Evolutionary conservation across 2,797 vertebrate species (phyloP).

Genomic region (Arnoldichthys spilopterus): DNA sequence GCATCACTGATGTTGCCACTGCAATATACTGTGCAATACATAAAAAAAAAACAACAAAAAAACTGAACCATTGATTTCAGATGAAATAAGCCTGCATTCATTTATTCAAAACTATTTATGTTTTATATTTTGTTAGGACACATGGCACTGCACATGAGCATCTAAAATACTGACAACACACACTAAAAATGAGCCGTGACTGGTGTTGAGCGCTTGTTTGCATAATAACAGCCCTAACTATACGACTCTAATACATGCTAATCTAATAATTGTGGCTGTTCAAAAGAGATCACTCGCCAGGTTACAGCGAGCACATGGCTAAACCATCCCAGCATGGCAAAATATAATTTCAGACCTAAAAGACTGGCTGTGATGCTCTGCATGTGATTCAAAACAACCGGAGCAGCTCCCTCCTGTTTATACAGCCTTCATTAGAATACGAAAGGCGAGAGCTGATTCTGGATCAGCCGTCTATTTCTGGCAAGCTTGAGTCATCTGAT

Average conservation of each 20-base stretch:
- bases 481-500: constrained; percentile 12
- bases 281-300: neutral
- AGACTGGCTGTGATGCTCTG: neutral
- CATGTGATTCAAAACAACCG: neutral
- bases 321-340: neutral
- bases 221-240: neutral
- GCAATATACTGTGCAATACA: too few relatives aligned
- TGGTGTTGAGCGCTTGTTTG: too few relatives aligned
- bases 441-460: neutral
- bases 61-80: too few relatives aligned
- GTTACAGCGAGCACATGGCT: neutral
- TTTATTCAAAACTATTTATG: too few relatives aligned
- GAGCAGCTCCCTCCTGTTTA: neutral
- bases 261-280: neutral
- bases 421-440: neutral
- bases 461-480: constrained; percentile 20
- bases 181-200: too few relatives aligned
- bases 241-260: neutral
- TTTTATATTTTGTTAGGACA: too few relatives aligned
- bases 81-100: too few relatives aligned
- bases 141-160: too few relatives aligned
- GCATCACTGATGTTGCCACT: too few relatives aligned
- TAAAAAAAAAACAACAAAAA: too few relatives aligned
- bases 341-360: neutral
- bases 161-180: too few relatives aligned